A percentile compares a stretch with the other conserved stretches of the same genome.
Evolutionary conservation across 2,797 vertebrate genomes (phyloP).

Genomic region (Steatocranus sp.): DNA sequence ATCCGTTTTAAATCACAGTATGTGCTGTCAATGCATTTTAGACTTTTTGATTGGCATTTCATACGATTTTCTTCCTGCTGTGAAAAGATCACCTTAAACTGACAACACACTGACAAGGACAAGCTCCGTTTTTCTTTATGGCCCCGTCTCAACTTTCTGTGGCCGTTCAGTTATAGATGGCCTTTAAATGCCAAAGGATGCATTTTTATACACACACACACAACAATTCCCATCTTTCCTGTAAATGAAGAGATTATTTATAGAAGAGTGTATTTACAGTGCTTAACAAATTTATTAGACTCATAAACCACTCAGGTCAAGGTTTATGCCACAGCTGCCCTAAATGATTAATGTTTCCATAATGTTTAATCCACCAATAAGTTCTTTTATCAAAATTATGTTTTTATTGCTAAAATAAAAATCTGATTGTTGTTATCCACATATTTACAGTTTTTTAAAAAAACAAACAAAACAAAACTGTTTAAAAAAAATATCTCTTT

Average conservation of each 20-base stretch:
- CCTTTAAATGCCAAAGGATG: not conserved
- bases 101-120: not conserved
- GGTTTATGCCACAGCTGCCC: not conserved
- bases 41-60: not conserved
- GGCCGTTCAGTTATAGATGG: not conserved
- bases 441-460: not conserved
- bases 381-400: not conserved
- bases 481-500: fast-evolving
- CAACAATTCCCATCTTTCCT: not conserved
- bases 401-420: not conserved
- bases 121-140: not conserved
- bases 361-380: not conserved
- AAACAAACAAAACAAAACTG: too few relatives aligned
- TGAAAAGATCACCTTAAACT: not conserved
- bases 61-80: not conserved
- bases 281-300: not conserved
- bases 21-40: not conserved
- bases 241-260: not conserved
- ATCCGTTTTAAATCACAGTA: not conserved
- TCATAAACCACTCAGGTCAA: not conserved
- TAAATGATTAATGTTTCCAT: not conserved
- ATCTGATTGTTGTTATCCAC: not conserved
- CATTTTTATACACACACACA: not conserved
- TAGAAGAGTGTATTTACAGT: not conserved
- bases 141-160: not conserved